Evolutionary conservation across 2,113 vertebrate species (phyloP).

Genomic region (Podarcis muralis): DNA sequence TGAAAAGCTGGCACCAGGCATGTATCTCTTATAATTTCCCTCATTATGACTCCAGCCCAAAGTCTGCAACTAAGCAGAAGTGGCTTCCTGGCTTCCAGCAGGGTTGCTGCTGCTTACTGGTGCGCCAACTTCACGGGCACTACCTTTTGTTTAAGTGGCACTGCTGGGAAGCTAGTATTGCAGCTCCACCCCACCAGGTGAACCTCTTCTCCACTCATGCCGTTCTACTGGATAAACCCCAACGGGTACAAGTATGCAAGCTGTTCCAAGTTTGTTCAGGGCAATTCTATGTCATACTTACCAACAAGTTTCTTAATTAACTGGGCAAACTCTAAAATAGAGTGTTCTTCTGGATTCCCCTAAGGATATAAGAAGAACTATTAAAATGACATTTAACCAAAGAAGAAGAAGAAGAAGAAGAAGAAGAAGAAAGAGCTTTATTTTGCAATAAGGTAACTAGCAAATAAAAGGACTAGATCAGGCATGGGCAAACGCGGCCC

Average conservation of each 20-base stretch:
- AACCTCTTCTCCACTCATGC: no score
- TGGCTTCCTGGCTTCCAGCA: no score
- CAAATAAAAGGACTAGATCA: no score
- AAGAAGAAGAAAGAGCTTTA: not conserved
- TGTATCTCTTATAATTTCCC: not conserved
- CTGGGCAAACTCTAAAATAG: constrained; percentile 95
- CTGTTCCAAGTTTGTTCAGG: constrained; percentile 29
- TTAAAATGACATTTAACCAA: constrained; percentile 15
- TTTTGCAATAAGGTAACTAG: not conserved
- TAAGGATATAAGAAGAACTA: constrained; percentile 64
- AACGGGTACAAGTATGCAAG: not conserved
- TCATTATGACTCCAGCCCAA: not conserved
- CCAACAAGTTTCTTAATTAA: constrained; percentile 97
- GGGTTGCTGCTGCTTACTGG: no score
- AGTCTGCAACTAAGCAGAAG: not conserved
- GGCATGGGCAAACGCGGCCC: no score
- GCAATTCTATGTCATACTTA: constrained; percentile 75
- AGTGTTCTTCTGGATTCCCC: constrained; percentile 98
- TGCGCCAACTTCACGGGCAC: no score
- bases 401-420: no score
- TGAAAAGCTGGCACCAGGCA: no score
- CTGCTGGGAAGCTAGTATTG: no score
- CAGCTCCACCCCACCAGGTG: no score
- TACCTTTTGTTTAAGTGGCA: no score
- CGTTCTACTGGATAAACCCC: not conserved